A percentile compares a stretch with the other conserved stretches of the same genome.
These are phyloP conservation scores for Chaetophractus vellerosus DNA, from an alignment of 2,797 vertebrate genomes.

Conservation along the genomic window DNA sequence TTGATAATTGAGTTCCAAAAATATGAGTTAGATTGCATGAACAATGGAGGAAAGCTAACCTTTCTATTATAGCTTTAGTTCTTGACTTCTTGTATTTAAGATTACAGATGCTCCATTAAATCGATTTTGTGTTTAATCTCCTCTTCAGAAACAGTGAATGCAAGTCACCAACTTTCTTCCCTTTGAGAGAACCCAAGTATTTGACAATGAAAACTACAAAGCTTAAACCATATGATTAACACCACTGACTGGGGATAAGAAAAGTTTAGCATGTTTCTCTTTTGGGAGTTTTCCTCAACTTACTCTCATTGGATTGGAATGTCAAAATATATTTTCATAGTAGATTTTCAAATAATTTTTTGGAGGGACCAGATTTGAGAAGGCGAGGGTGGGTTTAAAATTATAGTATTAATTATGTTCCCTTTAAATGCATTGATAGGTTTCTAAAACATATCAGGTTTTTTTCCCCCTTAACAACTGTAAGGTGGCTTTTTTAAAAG, in stretches of 20 bases:
- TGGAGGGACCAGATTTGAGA: conserved; percentile 53
- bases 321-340: conserved; percentile 65
- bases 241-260: conserved; percentile 76
- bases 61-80: conserved; percentile 84
- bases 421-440: conserved; percentile 14
- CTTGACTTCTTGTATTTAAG: conserved; percentile 87
- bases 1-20: conserved; percentile 88
- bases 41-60: conserved; percentile 86
- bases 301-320: conserved; percentile 1
- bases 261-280: conserved; percentile 71
- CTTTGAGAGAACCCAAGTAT: conserved; percentile 82
- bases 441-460: not conserved
- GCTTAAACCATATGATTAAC: conserved; percentile 78
- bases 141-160: conserved; percentile 85
- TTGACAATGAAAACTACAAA: conserved; percentile 82
- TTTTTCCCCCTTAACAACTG: not conserved
- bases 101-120: conserved; percentile 86
- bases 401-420: conserved; percentile 12
- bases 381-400: not conserved
- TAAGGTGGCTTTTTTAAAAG: not conserved
- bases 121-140: conserved; percentile 86
- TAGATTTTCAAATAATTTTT: conserved; percentile 62
- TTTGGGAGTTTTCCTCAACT: conserved; percentile 62
- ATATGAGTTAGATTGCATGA: conserved; percentile 84
- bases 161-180: conserved; percentile 81